phyloP scores from a whole-genome alignment of 2,888 invertebrate species.

The Eupithecia exiguata region DNA sequence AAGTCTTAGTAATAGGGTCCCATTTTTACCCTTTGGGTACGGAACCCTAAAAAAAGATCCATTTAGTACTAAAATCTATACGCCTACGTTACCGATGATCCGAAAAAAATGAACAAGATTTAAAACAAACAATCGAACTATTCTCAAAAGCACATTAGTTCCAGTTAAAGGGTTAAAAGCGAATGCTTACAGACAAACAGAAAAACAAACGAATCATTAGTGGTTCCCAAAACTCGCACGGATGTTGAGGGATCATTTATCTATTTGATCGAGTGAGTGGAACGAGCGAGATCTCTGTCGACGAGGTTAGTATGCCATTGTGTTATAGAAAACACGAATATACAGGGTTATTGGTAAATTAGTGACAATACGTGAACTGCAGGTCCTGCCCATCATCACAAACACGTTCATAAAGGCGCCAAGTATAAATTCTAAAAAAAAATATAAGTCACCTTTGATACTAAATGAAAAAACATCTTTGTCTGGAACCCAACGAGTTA shows the following conservation, averaged over 20 bases:
- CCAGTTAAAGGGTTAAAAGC: constrained; percentile 36
- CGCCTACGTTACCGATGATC: neutral
- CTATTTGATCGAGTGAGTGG: constrained; percentile 39
- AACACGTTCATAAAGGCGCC: no score
- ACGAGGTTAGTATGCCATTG: neutral
- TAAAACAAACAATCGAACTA: constrained; percentile 23
- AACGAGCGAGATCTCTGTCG: neutral
- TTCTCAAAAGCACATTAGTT: constrained; percentile 35
- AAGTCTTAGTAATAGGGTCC: no score
- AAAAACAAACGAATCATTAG: constrained; percentile 51
- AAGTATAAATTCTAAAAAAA: no score
- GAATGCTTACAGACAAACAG: constrained; percentile 45
- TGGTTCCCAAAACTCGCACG: constrained; percentile 55
- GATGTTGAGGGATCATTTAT: constrained; percentile 51
- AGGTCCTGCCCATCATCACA: no score
- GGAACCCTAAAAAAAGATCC: neutral
- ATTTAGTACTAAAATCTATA: neutral
- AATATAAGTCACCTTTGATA: no score
- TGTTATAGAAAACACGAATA: neutral
- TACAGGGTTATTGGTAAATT: no score
- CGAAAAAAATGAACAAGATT: constrained; percentile 23
- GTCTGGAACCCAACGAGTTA: no score
- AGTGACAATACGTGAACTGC: no score
- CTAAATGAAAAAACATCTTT: no score
- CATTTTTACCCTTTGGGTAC: no score